phyloP scores from a whole-genome alignment of 2,888 invertebrate species.

The Drosophila stalkeri region DNA sequence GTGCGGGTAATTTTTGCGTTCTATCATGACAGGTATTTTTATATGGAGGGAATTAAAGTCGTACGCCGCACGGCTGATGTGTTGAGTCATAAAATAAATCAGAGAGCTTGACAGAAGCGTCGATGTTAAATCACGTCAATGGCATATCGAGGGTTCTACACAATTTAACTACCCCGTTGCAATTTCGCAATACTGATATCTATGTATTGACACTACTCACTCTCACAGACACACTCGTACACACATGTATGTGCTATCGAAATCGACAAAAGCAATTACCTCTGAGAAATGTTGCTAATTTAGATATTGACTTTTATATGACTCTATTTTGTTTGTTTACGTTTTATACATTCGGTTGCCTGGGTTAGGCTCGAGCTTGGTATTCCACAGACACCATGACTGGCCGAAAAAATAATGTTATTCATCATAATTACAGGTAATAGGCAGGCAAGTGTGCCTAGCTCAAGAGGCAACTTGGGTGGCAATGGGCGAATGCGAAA shows the following conservation, averaged over 20 bases:
- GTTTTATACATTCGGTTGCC: constrained; percentile 4
- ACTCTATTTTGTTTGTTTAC: constrained; percentile 32
- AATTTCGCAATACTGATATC: constrained; percentile 35
- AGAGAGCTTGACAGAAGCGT: constrained; percentile 70
- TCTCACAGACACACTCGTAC: neutral
- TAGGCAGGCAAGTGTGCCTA: constrained; percentile 26
- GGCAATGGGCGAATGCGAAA: constrained; percentile 31
- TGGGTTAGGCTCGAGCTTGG: constrained; percentile 15
- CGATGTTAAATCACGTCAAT: constrained; percentile 76
- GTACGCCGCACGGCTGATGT: constrained; percentile 51
- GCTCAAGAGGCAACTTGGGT: constrained; percentile 41
- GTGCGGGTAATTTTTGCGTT: constrained; percentile 66
- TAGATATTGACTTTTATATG: constrained; percentile 56
- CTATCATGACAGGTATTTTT: constrained; percentile 71
- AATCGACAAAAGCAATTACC: constrained; percentile 65
- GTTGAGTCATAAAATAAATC: constrained; percentile 79
- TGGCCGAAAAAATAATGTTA: constrained; percentile 45
- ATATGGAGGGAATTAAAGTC: constrained; percentile 44
- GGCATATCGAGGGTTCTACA: constrained; percentile 43
- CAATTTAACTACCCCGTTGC: constrained; percentile 22
- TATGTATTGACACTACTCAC: constrained; percentile 40
- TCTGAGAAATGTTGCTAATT: constrained; percentile 61
- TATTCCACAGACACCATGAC: constrained; percentile 47
- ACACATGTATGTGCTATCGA: constrained; percentile 11
- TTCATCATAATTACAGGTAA: constrained; percentile 59